A percentile compares a stretch with the other conserved stretches of the same genome.
Conservation (phyloP, 2,797 vertebrate genomes). For the Acrossocheilus fasciatus region DNA sequence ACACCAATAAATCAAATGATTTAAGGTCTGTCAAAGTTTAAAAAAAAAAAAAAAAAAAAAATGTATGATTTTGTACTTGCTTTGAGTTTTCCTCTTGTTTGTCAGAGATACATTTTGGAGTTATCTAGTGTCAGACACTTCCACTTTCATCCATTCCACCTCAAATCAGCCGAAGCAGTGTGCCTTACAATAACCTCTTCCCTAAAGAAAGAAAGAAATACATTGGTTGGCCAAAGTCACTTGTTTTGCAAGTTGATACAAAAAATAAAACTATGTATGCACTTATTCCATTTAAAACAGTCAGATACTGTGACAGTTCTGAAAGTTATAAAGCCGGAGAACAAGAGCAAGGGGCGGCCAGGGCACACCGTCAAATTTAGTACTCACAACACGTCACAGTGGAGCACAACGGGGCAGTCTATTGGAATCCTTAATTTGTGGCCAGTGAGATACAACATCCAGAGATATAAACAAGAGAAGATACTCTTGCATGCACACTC, state of each 20-base stretch:
- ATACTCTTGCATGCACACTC: slow-evolving; percentile 75
- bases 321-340: slow-evolving; percentile 68
- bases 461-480: slow-evolving; percentile 78
- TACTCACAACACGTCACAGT: slow-evolving; percentile 76
- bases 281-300: slow-evolving; percentile 34
- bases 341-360: slow-evolving; percentile 70
- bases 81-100: slow-evolving; percentile 28
- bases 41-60: neutral
- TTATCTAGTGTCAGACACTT: slow-evolving; percentile 20
- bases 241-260: slow-evolving; percentile 49
- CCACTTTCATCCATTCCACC: slow-evolving; percentile 23
- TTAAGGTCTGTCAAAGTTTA: slow-evolving; percentile 10
- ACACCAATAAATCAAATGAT: neutral
- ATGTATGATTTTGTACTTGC: slow-evolving; percentile 6
- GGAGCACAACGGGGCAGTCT: slow-evolving; percentile 77
- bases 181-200: slow-evolving; percentile 1
- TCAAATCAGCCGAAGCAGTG: neutral
- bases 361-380: slow-evolving; percentile 69
- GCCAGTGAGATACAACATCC: slow-evolving; percentile 79
- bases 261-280: neutral
- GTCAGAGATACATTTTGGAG: slow-evolving; percentile 16
- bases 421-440: slow-evolving; percentile 81
- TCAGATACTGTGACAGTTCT: slow-evolving; percentile 65
- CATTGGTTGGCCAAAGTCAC: slow-evolving; percentile 18
- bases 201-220: slow-evolving; percentile 14